Base-by-base conservation (phyloP, 1,140 invertebrate genomes). In the Monomorium pharaonis region DNA sequence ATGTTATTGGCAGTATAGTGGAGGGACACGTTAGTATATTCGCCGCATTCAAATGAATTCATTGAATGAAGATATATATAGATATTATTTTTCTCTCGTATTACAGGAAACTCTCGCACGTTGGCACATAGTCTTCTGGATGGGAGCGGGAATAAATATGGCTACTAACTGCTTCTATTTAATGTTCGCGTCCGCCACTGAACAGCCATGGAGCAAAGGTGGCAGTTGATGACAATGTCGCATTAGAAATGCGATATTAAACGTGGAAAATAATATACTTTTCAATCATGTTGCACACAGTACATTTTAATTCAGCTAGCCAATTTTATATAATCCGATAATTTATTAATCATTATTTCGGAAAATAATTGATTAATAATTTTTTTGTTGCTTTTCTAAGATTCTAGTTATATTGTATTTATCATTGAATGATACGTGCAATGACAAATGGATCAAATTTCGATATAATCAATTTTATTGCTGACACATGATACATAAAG, bases 121-220 rank as follows among this genome's bases (percentile, higher is more conserved):
- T 88, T 99, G 98, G 98, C 97, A 97, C 67, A 96, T 97, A 77
- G 98, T 99, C 37, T 99, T 99, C 94, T 98, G 98, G 95, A 96
- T 98, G 85, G 97, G 98, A 0, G 97, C 97, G 0, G 97, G 95
- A 5, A 96, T 99, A 47, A 98, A 98, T 93, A 95, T 97, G 21
- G 95, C 96, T 12, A 96, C 97, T 0, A 98, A 98, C 92, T 95
- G 97, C 3, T 97, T 99, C 90, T 99, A 98, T 93, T 93, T 98
- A 58, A 94, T 98, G 65, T 98, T 99, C 92, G 97, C 97, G 0
- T 98, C 97, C 67, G 98, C 97, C 1, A 96, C 97, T 42, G 97
- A 98, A 92, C 97, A 98, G 93, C 95, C 95, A 2, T 98, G 98
- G 98, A 97, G 96, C 24, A 94, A 92, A 85, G 91, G 92, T 16